Evolutionary conservation across 2,113 vertebrate species (phyloP), one percentile per base, ranked within the genome.

Genomic region (Stegostoma tigrinum): DNA sequence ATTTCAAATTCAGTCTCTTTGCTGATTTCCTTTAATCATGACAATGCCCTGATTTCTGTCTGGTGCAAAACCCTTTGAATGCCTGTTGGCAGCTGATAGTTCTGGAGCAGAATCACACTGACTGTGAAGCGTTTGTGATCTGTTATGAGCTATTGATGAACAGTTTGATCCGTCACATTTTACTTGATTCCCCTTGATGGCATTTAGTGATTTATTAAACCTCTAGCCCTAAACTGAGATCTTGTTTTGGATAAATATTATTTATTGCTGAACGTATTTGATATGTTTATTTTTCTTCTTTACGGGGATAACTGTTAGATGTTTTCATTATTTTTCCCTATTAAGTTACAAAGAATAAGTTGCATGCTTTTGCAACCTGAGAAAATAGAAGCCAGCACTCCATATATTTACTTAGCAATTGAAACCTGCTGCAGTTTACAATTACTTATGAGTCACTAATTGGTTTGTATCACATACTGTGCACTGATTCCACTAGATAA

Each of bases 391-490:
- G 17, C 30, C 34, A 14, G 34, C n/a, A 2, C 17, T 64, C 34
- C 14, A 23, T 64, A 17, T 17, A 64, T 66, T 91, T 91, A 64
- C 67, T 93, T 93, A 93, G 34, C 61, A 93, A 66, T 93, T 2
- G 4, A 95, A 72, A 30, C 68, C 68, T 52, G 42, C 34, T 30
- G 30, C 42, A 70, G 34, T 52, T 48, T 52, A 48, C 94, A 95
- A 95, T 52, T 95, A 72, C 67, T 95, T 34, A 19, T 95, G 94
- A 75, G 68, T 95, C 68, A 75, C 52, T 48, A 95, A 42, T 72
- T 72, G 45, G 72, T 95, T 93, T 30, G 68, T 30, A 27, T 72
- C 42, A 48, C 94, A 48, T 52, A 52, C 94, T 72, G 67, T 48
- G 68, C 68, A 75, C 68, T 1, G 24, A 42, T 30, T 8, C 48